These are phyloP conservation scores for Amphiprion ocellaris DNA, from an alignment of 2,113 vertebrate species.

Conservation along the genomic window DNA sequence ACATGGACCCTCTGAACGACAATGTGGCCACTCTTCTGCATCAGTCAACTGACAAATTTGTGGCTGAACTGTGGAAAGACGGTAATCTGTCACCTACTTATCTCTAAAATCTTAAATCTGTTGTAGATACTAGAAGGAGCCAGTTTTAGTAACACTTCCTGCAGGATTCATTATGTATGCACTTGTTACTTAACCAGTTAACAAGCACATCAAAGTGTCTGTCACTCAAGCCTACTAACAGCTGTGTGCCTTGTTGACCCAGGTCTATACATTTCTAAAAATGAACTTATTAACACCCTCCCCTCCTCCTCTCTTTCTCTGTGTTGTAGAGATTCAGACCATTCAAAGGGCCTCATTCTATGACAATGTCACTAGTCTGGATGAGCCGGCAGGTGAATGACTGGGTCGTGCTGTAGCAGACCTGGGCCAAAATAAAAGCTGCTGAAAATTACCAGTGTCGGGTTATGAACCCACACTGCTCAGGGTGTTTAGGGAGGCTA, in stretches of 20 bases:
- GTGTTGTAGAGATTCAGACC: slow-evolving; percentile 97
- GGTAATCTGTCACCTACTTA: slow-evolving; percentile 82
- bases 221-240: slow-evolving; percentile 61
- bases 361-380: slow-evolving; percentile 98
- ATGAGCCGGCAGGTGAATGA: slow-evolving; percentile 97
- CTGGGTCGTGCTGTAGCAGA: slow-evolving; percentile 85
- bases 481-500: background rate
- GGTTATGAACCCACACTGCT: slow-evolving; percentile 14
- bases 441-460: slow-evolving; percentile 11
- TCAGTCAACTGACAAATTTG: slow-evolving; percentile 97
- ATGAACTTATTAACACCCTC: slow-evolving; percentile 38
- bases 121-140: background rate
- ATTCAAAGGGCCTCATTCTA: slow-evolving; percentile 99
- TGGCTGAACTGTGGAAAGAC: slow-evolving; percentile 98
- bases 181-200: slow-evolving; percentile 27
- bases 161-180: slow-evolving; percentile 18
- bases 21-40: slow-evolving; percentile 97
- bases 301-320: slow-evolving; percentile 84
- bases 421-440: slow-evolving; percentile 83
- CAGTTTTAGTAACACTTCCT: background rate
- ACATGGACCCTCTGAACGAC: slow-evolving; percentile 99
- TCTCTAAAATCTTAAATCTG: background rate
- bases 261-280: slow-evolving; percentile 66
- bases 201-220: slow-evolving; percentile 10
- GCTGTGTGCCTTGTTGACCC: slow-evolving; percentile 76